phyloP scores from a whole-genome alignment of 2,113 vertebrate species.

The Tauraco erythrolophus region DNA sequence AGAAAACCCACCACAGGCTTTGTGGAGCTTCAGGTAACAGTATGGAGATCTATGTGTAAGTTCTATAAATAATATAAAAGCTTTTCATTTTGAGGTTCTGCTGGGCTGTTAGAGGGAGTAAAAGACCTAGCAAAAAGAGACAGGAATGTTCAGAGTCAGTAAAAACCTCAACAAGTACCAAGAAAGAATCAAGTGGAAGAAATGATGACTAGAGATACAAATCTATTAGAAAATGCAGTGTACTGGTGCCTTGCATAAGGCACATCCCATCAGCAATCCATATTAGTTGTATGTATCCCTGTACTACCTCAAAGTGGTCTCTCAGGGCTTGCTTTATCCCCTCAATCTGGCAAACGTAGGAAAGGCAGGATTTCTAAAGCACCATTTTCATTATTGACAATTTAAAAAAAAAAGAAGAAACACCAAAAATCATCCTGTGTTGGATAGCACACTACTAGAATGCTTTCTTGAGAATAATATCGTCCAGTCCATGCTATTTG shows the following conservation, averaged over 20 bases:
- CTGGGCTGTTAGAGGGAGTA: neutral
- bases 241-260: neutral
- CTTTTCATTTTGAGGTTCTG: neutral
- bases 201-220: neutral
- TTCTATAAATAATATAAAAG: neutral
- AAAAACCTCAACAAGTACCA: neutral
- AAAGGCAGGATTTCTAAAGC: neutral
- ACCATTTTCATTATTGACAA: neutral
- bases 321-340: neutral
- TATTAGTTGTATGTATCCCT: neutral
- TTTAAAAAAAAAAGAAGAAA: neutral
- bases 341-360: neutral
- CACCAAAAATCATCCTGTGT: neutral
- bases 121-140: neutral
- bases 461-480: neutral
- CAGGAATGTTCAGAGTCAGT: neutral
- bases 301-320: neutral
- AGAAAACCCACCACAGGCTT: neutral
- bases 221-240: neutral
- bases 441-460: neutral
- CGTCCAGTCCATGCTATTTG: neutral
- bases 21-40: neutral
- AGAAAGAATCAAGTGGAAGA: neutral
- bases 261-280: accelerated
- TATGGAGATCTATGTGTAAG: neutral